Evolutionary conservation across 2,888 invertebrate species (phyloP).

Genomic region (Margaritifera margaritifera): DNA sequence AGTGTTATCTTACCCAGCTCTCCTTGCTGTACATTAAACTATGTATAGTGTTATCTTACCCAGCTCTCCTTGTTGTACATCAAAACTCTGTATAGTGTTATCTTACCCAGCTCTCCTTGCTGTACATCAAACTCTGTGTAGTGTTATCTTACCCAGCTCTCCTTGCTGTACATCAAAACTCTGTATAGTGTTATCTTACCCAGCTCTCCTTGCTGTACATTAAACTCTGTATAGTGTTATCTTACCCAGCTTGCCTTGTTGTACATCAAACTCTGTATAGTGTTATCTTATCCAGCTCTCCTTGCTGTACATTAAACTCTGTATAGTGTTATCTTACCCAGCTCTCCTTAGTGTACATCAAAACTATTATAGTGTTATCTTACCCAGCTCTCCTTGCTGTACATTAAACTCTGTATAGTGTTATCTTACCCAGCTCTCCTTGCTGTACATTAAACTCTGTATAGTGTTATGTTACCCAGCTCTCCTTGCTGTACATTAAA

Average conservation of each 20-base stretch:
- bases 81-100: too few relatives aligned
- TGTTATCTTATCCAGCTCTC: too few relatives aligned
- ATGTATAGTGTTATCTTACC: too few relatives aligned
- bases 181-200: slow-evolving; percentile 73
- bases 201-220: slow-evolving; percentile 96
- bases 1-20: slow-evolving; percentile 80
- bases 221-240: slow-evolving; percentile 77
- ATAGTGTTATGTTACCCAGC: slow-evolving; percentile 77
- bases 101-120: too few relatives aligned
- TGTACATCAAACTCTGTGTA: too few relatives aligned
- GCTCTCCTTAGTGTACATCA: too few relatives aligned
- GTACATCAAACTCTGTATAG: slow-evolving; percentile 98
- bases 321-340: too few relatives aligned
- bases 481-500: slow-evolving; percentile 99
- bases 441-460: slow-evolving; percentile 92
- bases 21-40: slow-evolving; percentile 98
- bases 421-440: slow-evolving; percentile 89
- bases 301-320: too few relatives aligned
- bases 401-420: too few relatives aligned
- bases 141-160: slow-evolving; percentile 86
- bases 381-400: too few relatives aligned
- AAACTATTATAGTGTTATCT: too few relatives aligned
- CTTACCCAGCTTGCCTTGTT: slow-evolving; percentile 92
- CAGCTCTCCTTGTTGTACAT: too few relatives aligned
- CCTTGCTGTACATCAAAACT: slow-evolving; percentile 98